phyloP scores from a whole-genome alignment of 2,888 invertebrate genomes.

The Thelaira solivaga region DNA sequence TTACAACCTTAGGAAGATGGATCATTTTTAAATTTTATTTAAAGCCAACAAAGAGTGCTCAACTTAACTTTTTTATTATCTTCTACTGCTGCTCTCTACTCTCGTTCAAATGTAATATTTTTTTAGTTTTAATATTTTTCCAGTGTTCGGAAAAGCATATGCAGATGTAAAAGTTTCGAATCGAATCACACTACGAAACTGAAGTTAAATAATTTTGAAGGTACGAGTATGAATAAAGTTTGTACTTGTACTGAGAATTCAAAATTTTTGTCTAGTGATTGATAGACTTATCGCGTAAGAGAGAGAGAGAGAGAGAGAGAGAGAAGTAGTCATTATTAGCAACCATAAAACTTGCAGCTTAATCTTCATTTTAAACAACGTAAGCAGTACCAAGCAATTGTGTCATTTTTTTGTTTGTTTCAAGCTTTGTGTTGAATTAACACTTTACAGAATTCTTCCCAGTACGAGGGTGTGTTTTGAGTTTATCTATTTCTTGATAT shows the following conservation, averaged over 20 bases:
- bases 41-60: slow-evolving; percentile 38
- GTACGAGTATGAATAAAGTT: neutral
- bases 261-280: slow-evolving; percentile 44
- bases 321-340: neutral
- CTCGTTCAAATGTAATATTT: neutral
- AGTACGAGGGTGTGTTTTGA: neutral
- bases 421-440: slow-evolving; percentile 52
- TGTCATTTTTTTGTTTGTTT: slow-evolving; percentile 51
- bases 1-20: no score
- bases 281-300: slow-evolving; percentile 33
- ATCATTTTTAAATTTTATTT: slow-evolving; percentile 40
- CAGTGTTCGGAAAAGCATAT: slow-evolving; percentile 28
- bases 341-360: slow-evolving; percentile 12
- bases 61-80: no score
- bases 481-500: neutral
- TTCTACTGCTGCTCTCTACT: no score
- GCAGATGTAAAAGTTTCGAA: no score
- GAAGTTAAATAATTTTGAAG: no score
- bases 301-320: no score
- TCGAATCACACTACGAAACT: no score
- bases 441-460: slow-evolving; percentile 42
- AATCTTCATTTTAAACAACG: slow-evolving; percentile 46
- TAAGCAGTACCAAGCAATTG: slow-evolving; percentile 49
- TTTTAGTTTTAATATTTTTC: slow-evolving; percentile 15
- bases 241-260: slow-evolving; percentile 1